A percentile compares a stretch with the other conserved stretches of the same genome.
Conservation (phyloP, 2,888 invertebrate genomes). For the Automeris io region DNA sequence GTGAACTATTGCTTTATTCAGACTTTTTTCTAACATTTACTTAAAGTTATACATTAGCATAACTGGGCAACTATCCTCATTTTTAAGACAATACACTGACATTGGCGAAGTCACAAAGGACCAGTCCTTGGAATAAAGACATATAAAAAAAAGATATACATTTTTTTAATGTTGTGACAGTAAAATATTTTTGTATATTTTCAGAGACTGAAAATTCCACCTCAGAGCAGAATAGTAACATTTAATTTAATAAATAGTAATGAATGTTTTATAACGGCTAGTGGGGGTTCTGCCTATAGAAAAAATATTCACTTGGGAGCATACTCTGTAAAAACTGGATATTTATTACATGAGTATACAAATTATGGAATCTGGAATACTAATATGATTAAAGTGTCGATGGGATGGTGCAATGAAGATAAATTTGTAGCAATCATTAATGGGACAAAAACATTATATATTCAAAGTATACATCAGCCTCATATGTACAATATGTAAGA, state of each 20-base stretch:
- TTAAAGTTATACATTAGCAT: no score
- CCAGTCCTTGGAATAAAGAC: no score
- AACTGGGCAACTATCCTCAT: no score
- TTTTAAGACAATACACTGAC: no score
- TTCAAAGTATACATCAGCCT: conserved; percentile 54
- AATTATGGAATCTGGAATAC: conserved; percentile 19
- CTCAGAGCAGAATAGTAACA: conserved; percentile 36
- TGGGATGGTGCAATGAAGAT: conserved; percentile 56
- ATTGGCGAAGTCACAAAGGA: no score
- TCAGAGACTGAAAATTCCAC: conserved; percentile 47
- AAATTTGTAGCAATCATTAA: conserved; percentile 59
- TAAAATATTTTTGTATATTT: conserved; percentile 15
- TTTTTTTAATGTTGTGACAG: no score
- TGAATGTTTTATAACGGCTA: conserved; percentile 49
- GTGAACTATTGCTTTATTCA: no score
- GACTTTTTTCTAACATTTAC: no score
- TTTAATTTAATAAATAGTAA: conserved; percentile 54
- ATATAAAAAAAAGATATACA: no score
- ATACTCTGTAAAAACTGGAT: conserved; percentile 47
- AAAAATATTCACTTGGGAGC: conserved; percentile 30
- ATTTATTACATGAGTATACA: conserved; percentile 32
- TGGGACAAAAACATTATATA: conserved; percentile 46
- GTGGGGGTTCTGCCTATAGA: conserved; percentile 11
- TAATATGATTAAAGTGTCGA: conserved; percentile 43
- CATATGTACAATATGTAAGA: conserved; percentile 44